phyloP scores from a whole-genome alignment of 2,113 vertebrate species.

The Eublepharis macularius region DNA sequence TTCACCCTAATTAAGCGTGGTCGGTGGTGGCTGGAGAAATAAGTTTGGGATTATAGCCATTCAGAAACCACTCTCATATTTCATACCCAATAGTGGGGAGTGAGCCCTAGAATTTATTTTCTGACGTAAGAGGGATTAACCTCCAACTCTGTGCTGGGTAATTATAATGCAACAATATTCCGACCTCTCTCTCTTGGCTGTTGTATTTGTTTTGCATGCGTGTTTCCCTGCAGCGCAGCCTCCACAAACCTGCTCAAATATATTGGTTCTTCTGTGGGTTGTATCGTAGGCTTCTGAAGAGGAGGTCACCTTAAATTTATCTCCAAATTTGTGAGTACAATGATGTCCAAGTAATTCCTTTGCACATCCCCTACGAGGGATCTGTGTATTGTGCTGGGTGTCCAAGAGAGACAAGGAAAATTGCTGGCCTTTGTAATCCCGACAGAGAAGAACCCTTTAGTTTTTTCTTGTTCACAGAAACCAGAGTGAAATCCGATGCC shows the following conservation, averaged over 20 bases:
- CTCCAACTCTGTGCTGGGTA: constrained; percentile 41
- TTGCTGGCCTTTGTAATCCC: no score
- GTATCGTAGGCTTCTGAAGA: not conserved
- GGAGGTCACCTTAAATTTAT: not conserved
- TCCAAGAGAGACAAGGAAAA: no score
- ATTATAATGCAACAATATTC: constrained; percentile 51
- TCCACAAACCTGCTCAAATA: not conserved
- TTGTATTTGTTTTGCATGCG: constrained; percentile 17
- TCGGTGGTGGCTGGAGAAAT: constrained; percentile 64
- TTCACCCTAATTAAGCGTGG: constrained; percentile 72
- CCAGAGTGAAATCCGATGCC: no score
- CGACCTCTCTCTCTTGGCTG: constrained; percentile 41
- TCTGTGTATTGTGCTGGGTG: no score
- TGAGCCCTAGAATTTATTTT: constrained; percentile 55
- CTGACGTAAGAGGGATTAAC: constrained; percentile 58
- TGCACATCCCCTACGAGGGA: no score
- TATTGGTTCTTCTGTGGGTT: not conserved
- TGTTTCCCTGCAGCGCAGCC: not conserved
- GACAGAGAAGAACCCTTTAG: no score
- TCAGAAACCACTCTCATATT: constrained; percentile 57
- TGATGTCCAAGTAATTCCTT: no score
- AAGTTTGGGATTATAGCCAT: constrained; percentile 64
- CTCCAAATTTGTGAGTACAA: no score
- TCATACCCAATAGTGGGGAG: constrained; percentile 57
- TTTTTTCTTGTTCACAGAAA: no score